Evolutionary conservation across 2,888 invertebrate species (phyloP).

Genomic region (Isoperla grammatica): DNA sequence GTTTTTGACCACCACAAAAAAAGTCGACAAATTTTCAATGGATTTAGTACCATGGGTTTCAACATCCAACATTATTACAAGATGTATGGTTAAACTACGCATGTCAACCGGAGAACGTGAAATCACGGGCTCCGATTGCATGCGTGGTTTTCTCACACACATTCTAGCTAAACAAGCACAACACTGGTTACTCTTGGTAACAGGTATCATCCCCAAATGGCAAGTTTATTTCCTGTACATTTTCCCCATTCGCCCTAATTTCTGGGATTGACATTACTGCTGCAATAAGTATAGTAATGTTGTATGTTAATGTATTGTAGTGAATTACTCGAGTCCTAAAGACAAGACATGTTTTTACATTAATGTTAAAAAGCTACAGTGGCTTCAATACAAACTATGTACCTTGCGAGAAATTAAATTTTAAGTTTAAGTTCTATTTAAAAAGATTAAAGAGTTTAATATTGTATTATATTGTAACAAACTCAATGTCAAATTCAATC

Average conservation of each 20-base stretch:
- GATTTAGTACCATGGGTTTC: constrained; percentile 25
- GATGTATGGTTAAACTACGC: too few relatives aligned
- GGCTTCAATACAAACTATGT: constrained; percentile 1
- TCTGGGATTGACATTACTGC: background rate
- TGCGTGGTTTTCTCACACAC: too few relatives aligned
- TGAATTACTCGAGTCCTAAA: background rate
- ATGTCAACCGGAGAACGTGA: too few relatives aligned
- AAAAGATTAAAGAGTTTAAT: background rate
- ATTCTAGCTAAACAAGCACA: background rate
- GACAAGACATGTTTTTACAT: constrained; percentile 10
- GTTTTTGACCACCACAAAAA: constrained; percentile 43
- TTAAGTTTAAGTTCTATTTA: background rate
- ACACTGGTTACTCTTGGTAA: constrained; percentile 28
- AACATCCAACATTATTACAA: constrained; percentile 9
- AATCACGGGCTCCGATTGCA: too few relatives aligned
- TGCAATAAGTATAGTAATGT: background rate
- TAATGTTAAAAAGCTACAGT: constrained; percentile 18
- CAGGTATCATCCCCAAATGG: constrained; percentile 72
- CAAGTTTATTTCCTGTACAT: constrained; percentile 42
- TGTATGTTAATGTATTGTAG: background rate
- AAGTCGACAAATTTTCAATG: constrained; percentile 37
- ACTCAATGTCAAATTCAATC: background rate
- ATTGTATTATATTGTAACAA: background rate
- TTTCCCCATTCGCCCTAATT: background rate
- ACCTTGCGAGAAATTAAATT: background rate